Percentiles rank a stretch among this genome's conserved stretches.
Evolutionary conservation across 1,140 invertebrate species (phyloP).

Genomic region (Laupala kohalensis): DNA sequence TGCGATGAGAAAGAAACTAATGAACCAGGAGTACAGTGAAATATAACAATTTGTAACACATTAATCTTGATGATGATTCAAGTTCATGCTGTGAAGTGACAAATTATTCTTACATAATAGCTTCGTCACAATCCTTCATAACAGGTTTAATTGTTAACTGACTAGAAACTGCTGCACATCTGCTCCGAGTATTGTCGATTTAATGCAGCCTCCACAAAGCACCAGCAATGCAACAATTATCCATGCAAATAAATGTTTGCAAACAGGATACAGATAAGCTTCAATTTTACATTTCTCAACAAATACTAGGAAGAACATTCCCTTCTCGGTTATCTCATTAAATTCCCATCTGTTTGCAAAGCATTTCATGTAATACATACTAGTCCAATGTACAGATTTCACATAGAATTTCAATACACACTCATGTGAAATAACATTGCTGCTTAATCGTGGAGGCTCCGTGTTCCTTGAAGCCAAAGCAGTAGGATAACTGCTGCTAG

Average conservation of each 20-base stretch:
- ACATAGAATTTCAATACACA: neutral
- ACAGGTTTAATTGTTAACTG: conserved; percentile 2
- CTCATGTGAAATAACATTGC: neutral
- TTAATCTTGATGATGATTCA: neutral
- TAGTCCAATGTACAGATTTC: neutral
- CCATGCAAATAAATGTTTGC: neutral
- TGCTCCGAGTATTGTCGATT: neutral
- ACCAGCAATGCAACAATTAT: neutral
- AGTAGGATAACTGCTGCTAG: conserved; percentile 14
- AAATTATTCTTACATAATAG: neutral
- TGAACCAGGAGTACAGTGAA: neutral
- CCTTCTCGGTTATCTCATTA: neutral
- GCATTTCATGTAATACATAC: neutral
- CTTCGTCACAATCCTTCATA: neutral
- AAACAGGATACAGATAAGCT: neutral
- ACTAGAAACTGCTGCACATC: conserved; percentile 4
- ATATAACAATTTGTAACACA: neutral
- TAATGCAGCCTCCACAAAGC: conserved; percentile 1
- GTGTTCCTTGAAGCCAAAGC: neutral
- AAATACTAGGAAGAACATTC: neutral
- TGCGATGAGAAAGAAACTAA: neutral
- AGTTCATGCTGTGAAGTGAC: neutral
- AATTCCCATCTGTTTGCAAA: neutral
- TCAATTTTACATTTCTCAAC: neutral
- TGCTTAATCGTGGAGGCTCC: neutral